Evolutionary conservation across 2,113 vertebrate species (phyloP).

Genomic region (Platichthys stellatus): DNA sequence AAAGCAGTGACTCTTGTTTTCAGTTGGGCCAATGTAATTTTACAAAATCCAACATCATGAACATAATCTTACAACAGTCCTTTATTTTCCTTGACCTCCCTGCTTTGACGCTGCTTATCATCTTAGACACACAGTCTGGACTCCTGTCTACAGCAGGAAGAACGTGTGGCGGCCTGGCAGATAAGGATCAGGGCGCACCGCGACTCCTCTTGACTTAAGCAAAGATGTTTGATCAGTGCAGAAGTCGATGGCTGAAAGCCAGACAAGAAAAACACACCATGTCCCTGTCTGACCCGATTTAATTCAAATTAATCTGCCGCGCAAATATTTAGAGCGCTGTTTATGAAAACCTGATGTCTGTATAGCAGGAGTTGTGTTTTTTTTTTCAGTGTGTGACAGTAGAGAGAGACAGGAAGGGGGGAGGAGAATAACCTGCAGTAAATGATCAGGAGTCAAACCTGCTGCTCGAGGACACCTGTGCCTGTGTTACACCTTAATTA

Average conservation of each 20-base stretch:
- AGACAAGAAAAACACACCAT: background rate
- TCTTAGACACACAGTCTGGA: background rate
- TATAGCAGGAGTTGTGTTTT: too few relatives aligned
- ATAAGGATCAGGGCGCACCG: constrained; percentile 17
- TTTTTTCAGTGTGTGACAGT: too few relatives aligned
- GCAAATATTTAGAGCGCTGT: too few relatives aligned
- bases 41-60: background rate
- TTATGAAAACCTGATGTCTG: too few relatives aligned
- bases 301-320: background rate
- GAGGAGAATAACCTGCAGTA: background rate
- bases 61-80: background rate
- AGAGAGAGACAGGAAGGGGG: too few relatives aligned
- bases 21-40: too few relatives aligned
- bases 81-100: background rate
- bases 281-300: constrained; percentile 19
- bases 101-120: background rate
- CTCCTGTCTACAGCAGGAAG: constrained; percentile 26
- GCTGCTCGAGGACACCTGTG: too few relatives aligned
- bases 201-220: constrained; percentile 6
- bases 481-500: too few relatives aligned
- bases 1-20: background rate
- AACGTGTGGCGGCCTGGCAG: constrained; percentile 12
- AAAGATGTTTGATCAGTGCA: constrained; percentile 46
- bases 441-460: too few relatives aligned
- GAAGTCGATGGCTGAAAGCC: background rate